phyloP scores from a whole-genome alignment of 2,888 invertebrate species.

The Ichneumoninae sp. region DNA sequence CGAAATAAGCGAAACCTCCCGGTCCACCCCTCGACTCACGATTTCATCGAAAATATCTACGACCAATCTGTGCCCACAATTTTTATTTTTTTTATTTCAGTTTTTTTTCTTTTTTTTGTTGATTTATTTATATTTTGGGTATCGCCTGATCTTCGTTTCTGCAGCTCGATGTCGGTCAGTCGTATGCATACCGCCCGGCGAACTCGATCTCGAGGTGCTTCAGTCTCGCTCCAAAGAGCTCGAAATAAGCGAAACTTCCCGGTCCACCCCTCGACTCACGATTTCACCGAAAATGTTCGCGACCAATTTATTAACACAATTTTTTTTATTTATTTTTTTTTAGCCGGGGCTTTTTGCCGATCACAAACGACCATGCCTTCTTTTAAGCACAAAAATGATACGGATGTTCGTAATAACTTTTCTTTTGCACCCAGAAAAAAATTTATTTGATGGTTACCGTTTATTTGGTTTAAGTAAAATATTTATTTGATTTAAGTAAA shows the following conservation, averaged over 20 bases:
- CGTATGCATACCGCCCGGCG: background rate
- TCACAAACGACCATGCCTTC: no score
- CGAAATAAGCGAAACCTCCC: background rate
- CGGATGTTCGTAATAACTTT: no score
- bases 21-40: background rate
- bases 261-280: background rate
- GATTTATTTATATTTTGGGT: background rate
- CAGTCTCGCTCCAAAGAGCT: background rate
- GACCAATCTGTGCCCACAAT: background rate
- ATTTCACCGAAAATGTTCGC: background rate
- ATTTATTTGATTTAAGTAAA: no score
- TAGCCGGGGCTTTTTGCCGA: accelerated
- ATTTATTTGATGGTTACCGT: no score
- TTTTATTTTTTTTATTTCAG: background rate
- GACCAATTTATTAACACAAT: background rate
- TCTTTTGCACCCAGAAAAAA: no score
- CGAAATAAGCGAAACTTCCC: background rate
- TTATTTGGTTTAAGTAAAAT: no score
- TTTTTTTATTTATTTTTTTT: background rate
- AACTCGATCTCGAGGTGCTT: background rate
- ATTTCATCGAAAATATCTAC: background rate
- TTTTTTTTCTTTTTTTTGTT: background rate
- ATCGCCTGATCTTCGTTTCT: background rate
- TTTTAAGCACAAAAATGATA: no score
- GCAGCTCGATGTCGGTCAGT: background rate